Base-by-base conservation (phyloP, 2,113 vertebrate species). In the Centrocercus urophasianus region DNA sequence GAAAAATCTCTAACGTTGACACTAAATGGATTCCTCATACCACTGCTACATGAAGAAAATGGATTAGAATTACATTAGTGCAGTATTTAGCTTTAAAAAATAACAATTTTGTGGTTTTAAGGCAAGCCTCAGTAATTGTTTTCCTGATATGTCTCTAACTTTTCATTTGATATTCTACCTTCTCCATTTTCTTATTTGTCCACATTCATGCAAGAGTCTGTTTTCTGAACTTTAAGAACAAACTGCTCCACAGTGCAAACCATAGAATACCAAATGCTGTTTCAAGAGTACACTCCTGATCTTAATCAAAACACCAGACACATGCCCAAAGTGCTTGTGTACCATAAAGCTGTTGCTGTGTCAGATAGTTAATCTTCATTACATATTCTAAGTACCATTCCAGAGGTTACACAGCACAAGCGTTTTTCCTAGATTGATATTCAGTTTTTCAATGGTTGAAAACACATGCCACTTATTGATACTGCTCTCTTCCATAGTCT, bases 51-150 rank as follows among this genome's bases (percentile, higher is more conserved):
- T 79, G 38, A 82, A 79, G 42, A 82, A 93, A 89, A 79, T 67
- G 0, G 64, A 19, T 52, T 3, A 0, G 7, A 43, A 16, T 75
- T 9, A 32, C 6, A 7, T 3, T 89, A 60, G 19, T 45, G 45
- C 1, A 0, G 38, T 40, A 85, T 32, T 65, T 65, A 65, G 30
- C 52, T 73, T 85, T 40, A 7, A 60, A 67, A 89, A 82, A 0
- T 7, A 79, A 24, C 13, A 42, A 32, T 76, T 72, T 3, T 60
- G 11, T 22, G 17, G 12, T 11, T 65, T 82, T 65, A 43, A 76
- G 47, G 10, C 3, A 75, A 72, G 18, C 11, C 21, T 38, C 7
- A 6, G 59, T 47, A 81, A 71, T 8, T 27, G 2, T 40, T 50
- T 27, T 84, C 4, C 20, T 34, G 24, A 64, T 10, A 60, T 2